phyloP scores from a whole-genome alignment of 2,113 vertebrate genomes.

The Mastomys coucha region DNA sequence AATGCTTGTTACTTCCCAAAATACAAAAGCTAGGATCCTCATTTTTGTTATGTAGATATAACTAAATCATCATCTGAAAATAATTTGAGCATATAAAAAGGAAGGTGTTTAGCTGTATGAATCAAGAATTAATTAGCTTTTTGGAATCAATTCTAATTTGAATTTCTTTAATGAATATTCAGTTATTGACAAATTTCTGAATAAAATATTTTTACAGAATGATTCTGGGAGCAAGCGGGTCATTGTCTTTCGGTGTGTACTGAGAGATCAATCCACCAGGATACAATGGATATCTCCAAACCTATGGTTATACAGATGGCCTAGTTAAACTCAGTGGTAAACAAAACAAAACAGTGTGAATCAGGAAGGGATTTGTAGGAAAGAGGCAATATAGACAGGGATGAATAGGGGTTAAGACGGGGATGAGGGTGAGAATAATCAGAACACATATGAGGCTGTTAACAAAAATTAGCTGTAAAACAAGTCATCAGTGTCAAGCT shows the following conservation, averaged over 20 bases:
- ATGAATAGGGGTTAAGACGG: neutral
- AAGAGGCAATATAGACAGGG: neutral
- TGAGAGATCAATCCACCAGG: neutral
- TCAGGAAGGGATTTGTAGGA: neutral
- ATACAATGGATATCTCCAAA: no score
- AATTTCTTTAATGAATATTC: neutral
- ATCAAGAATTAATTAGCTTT: neutral
- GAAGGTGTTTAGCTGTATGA: neutral
- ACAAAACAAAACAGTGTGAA: neutral
- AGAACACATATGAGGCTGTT: neutral
- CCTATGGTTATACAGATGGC: neutral
- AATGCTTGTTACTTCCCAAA: neutral
- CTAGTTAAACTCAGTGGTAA: neutral
- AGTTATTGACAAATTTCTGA: neutral
- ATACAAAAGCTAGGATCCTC: neutral
- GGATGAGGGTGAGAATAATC: neutral
- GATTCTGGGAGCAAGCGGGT: neutral
- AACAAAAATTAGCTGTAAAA: neutral
- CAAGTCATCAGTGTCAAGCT: neutral
- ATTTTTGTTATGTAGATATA: neutral
- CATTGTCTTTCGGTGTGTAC: neutral
- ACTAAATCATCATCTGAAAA: neutral
- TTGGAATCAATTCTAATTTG: neutral
- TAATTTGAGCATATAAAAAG: neutral
- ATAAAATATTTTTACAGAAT: neutral